These are phyloP conservation scores for Antheraea pernyi DNA, from an alignment of 1,140 invertebrate species.

Conservation along the genomic window DNA sequence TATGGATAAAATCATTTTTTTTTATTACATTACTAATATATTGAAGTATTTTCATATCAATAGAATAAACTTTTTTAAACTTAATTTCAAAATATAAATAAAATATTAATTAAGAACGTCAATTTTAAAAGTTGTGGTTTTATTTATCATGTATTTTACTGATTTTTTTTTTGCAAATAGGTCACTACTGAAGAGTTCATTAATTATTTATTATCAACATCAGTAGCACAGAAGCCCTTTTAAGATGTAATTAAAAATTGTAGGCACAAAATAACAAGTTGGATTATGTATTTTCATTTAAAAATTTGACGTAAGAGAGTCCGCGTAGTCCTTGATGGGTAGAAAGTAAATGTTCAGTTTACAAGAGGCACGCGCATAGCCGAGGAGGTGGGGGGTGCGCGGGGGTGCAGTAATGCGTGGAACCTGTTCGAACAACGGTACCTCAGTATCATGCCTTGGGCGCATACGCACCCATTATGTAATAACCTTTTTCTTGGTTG, in stretches of 20 bases:
- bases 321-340: conserved; percentile 68
- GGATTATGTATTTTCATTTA: conserved; percentile 7
- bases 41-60: background rate
- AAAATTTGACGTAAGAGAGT: conserved; percentile 18
- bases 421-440: conserved; percentile 74
- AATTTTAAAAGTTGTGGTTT: too few relatives aligned
- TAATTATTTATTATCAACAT: too few relatives aligned
- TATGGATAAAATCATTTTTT: background rate
- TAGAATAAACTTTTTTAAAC: too few relatives aligned
- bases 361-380: conserved; percentile 39
- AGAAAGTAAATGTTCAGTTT: conserved; percentile 72
- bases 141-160: too few relatives aligned
- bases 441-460: conserved; percentile 47
- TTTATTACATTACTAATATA: background rate
- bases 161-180: too few relatives aligned
- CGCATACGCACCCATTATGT: conserved; percentile 72
- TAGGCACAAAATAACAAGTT: background rate
- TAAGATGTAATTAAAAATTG: background rate
- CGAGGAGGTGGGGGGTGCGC: conserved; percentile 24
- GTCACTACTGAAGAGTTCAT: too few relatives aligned
- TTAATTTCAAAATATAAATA: too few relatives aligned
- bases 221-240: background rate
- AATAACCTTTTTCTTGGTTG: conserved; percentile 67
- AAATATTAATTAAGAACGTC: too few relatives aligned
- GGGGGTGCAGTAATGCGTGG: conserved; percentile 38